Evolutionary conservation across 2,888 invertebrate species (phyloP).

Genomic region (Parnassius mnemosyne): DNA sequence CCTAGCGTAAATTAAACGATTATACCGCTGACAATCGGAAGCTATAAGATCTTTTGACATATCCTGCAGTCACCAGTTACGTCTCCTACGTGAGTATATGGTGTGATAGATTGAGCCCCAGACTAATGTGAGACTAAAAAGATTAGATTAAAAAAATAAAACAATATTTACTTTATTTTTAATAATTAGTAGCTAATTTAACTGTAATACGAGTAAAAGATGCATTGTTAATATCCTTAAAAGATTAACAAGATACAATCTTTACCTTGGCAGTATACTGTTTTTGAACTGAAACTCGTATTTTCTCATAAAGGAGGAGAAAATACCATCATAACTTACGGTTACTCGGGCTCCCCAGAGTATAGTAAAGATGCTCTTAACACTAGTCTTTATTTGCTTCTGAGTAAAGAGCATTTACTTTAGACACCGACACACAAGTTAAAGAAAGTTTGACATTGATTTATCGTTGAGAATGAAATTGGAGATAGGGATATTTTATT

Average conservation of each 20-base stretch:
- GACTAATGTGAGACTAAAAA: too few relatives aligned
- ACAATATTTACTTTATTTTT: too few relatives aligned
- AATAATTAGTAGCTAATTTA: too few relatives aligned
- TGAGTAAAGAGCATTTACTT: conserved; percentile 29
- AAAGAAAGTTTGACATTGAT: conserved; percentile 24
- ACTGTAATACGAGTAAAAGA: too few relatives aligned
- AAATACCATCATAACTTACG: conserved; percentile 75
- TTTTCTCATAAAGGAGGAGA: conserved; percentile 77
- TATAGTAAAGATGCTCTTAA: conserved; percentile 78
- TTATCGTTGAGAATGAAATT: conserved; percentile 18
- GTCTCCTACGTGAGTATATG: background rate
- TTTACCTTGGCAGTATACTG: conserved; percentile 22
- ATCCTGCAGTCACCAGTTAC: background rate
- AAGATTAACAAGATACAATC: conserved; percentile 25
- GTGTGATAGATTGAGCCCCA: background rate
- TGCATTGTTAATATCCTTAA: background rate
- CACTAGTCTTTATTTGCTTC: conserved; percentile 76
- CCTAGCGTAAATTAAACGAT: background rate
- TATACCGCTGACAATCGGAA: background rate
- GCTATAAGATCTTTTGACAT: background rate
- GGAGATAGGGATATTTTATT: background rate
- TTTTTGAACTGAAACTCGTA: conserved; percentile 27
- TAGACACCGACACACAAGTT: conserved; percentile 25
- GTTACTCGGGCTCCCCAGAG: conserved; percentile 72
- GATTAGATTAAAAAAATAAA: too few relatives aligned